Base-by-base conservation (phyloP, 1,140 invertebrate species). In the Caenorhabditis inopinata region DNA sequence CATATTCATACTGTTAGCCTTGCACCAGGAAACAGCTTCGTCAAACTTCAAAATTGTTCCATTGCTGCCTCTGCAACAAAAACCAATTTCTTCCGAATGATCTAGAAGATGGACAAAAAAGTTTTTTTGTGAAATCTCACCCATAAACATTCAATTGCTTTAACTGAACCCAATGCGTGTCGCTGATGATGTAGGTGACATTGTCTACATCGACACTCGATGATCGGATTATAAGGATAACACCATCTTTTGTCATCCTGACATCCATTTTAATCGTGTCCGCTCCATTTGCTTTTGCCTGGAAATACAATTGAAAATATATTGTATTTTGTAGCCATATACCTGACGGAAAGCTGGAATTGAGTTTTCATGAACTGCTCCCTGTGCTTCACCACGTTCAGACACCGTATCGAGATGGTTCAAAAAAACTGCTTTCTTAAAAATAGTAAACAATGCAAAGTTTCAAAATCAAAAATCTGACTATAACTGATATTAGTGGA, bases 231-330 rank as follows among this genome's bases (percentile, higher is more conserved):
- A 68, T 12, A 9, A 68, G 35, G 2, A 68, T 11, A 29, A 68
- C 38, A 38, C 58, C 58, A 38, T 68, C 58, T 68, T 68, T 68
- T 12, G 58, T 68, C 58, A 68, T 68, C 12, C 58, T 16, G 1
- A 68, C 58, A 68, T 68, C 58, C 58, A 68, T 68, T 68, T 38
- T 42, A 25, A 68, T 68, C 0, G 58, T 68, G 25, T 68, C 58
- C n/a, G 58, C 58, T 68, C 58, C 58, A 68, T 68, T 68, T 38
- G 32, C 27, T 68, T 68, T 11, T 29, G 32, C 58, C 38, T 0
- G 21, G 38, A 38, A 6, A 21, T 21, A 21, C 9, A 2, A 21
- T 18, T 68, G n/a, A 9, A n/a, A 21, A 9, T 1, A 27, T 16
- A 53, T 53, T 27, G 1, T 9, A 23, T 23, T 11, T 18, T 12